phyloP scores from a whole-genome alignment of 1,140 invertebrate genomes.

The Yoshiicerus persimilis region DNA sequence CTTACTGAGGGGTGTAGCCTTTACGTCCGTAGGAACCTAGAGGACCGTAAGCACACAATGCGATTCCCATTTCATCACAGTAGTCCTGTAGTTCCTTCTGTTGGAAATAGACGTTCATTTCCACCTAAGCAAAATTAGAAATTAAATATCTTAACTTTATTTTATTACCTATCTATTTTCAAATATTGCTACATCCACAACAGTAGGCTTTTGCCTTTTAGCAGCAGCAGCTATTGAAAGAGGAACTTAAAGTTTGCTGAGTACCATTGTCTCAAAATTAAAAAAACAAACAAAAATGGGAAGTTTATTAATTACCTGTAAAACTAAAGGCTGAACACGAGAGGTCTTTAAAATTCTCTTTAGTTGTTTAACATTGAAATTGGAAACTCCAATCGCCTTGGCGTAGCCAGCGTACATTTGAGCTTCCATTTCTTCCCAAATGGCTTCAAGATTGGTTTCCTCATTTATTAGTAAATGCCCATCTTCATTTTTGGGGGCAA shows the following conservation, averaged over 20 bases:
- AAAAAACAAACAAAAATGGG: too few species aligned
- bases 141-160: too few species aligned
- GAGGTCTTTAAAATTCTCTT: conserved; percentile 51
- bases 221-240: too few species aligned
- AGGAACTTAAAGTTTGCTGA: neutral
- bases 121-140: conserved; percentile 45
- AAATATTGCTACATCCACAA: too few species aligned
- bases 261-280: neutral
- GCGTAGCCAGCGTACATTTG: conserved; percentile 70
- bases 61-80: conserved; percentile 54
- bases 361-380: conserved; percentile 61
- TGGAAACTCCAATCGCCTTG: conserved; percentile 61
- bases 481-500: conserved; percentile 47
- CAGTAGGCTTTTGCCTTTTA: too few species aligned
- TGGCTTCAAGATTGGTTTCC: conserved; percentile 69
- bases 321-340: conserved; percentile 10
- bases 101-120: conserved; percentile 58
- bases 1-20: neutral
- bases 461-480: conserved; percentile 59
- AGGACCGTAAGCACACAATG: conserved; percentile 80
- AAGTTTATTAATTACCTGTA: conserved; percentile 17
- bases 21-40: conserved; percentile 69
- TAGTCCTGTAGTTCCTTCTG: conserved; percentile 55
- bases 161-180: too few species aligned
- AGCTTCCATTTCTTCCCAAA: conserved; percentile 86